Conservation (phyloP, 2,797 vertebrate species). For the Spinus pinus region DNA sequence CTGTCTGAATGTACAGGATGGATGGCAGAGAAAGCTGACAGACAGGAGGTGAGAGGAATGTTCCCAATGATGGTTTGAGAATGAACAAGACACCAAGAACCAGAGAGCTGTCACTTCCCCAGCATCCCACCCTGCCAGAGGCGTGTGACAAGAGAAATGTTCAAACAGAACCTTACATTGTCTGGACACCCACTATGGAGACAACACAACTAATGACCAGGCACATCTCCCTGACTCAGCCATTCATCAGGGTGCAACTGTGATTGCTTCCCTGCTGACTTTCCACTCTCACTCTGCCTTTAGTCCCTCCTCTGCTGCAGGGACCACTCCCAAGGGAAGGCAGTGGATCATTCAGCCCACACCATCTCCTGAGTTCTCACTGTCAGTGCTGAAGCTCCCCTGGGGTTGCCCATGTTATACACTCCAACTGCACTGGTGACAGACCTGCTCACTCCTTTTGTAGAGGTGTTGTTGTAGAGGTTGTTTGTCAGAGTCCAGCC, state of each 20-base stretch:
- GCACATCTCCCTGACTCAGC: background rate
- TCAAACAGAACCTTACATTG: accelerated
- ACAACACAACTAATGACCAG: background rate
- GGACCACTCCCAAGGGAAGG: background rate
- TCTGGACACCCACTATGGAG: background rate
- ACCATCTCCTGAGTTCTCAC: background rate
- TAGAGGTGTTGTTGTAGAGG: background rate
- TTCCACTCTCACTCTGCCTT: background rate
- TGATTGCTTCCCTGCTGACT: background rate
- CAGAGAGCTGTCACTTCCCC: background rate
- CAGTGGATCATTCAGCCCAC: background rate
- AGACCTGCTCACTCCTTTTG: background rate
- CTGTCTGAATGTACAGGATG: background rate
- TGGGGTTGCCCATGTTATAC: background rate
- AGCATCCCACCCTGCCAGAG: background rate
- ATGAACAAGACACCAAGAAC: background rate
- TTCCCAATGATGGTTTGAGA: background rate
- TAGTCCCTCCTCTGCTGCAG: background rate
- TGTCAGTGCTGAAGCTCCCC: background rate
- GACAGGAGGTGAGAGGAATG: background rate
- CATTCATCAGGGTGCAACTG: background rate
- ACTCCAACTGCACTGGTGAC: background rate
- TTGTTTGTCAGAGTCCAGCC: background rate
- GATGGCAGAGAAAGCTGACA: background rate
- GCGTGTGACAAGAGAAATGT: background rate